Evolutionary conservation across 2,797 vertebrate species (phyloP).

Genomic region (Sphaeramia orbicularis): DNA sequence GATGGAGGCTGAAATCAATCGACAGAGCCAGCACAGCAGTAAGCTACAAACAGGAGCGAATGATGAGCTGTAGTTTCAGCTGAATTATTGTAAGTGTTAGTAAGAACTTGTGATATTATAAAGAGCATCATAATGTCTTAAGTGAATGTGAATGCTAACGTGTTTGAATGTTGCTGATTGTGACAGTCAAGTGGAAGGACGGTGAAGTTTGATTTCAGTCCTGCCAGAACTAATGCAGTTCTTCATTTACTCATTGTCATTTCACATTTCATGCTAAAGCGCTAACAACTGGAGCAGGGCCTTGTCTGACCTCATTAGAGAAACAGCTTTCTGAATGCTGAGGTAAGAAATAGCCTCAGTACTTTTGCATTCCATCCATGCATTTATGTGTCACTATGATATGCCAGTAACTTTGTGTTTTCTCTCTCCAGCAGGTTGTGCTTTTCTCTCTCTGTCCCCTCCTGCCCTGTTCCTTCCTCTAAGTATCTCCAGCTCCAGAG

Average conservation of each 20-base stretch:
- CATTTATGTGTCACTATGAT: neutral
- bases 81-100: neutral
- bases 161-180: constrained; percentile 11
- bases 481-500: too few relatives aligned
- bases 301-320: constrained; percentile 24
- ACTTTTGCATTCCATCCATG: neutral
- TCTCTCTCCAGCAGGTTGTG: neutral
- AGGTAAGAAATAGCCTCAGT: constrained; percentile 1
- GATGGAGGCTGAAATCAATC: constrained; percentile 16
- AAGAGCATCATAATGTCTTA: neutral
- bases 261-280: constrained; percentile 10
- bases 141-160: constrained; percentile 1
- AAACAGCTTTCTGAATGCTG: neutral
- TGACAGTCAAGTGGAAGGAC: constrained; percentile 6
- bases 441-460: too few relatives aligned
- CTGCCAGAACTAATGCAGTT: constrained; percentile 12
- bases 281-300: constrained; percentile 22
- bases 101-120: constrained; percentile 5
- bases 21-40: neutral
- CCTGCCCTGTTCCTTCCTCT: too few relatives aligned
- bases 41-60: constrained; percentile 9
- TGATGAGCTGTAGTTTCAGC: neutral
- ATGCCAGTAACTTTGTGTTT: neutral
- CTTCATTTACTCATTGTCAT: constrained; percentile 31
- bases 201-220: constrained; percentile 3